Evolutionary conservation across 2,113 vertebrate species (phyloP), one percentile per base, ranked within the genome.

Genomic region (Ophiodon elongatus): DNA sequence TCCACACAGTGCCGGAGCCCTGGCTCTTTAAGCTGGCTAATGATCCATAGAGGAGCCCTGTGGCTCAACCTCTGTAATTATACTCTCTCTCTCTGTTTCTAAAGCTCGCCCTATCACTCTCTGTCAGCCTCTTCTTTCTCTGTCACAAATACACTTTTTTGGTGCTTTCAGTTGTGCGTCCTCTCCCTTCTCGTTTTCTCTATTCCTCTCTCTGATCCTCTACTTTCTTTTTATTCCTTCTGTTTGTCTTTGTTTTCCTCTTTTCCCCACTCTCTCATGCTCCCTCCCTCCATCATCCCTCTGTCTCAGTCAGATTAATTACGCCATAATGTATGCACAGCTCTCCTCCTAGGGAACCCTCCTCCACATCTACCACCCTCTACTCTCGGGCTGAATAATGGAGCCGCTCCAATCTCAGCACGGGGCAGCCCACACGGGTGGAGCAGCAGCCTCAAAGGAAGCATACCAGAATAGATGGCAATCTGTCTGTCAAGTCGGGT

Each of bases 41-140:
- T 91, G 91, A 92, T 90, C 91, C 88, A 69, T 76, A 17, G 80
- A 89, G 83, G 59, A 90, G 88, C 86, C 90, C 88, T 19, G 90
- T 85, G 80, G 90, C 86, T 86, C 88, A 89, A 73, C 88, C 86
- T 88, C 90, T 87, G 89, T 90, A 89, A 92, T 92, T 92, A 92
- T 72, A 85, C 81, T 81, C 88, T 84, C 59, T 84, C 80, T 66
- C 54, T 68, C 80, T 54, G 2, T 66, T 52, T 79, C 82, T 82
- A 21, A 1, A 56, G 41, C 86, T 84, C 39, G 2, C 54, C 50
- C 84, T 83, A 85, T 88, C 91, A 63, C 68, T 85, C 87, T 79
- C 62, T 76, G 73, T 76, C 87, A 91, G 87, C 60, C 75, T 19
- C 56, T 69, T 59, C 85, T 21, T 65, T 84, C 33, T 60, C 71